Conservation (phyloP, 2,888 invertebrate species). For the Archips xylosteana region DNA sequence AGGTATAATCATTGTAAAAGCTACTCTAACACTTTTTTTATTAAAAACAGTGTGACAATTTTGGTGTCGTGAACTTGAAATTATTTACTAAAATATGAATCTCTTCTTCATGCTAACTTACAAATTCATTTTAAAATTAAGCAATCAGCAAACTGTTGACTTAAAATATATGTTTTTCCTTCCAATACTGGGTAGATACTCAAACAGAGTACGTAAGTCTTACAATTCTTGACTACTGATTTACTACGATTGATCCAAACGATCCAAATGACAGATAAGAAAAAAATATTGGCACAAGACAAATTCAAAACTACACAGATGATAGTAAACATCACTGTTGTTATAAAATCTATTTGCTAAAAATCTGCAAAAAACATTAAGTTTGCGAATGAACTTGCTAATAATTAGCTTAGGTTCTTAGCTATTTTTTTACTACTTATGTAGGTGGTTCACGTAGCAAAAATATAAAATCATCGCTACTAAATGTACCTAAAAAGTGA, state of each 20-base stretch:
- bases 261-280: slow-evolving; percentile 29
- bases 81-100: slow-evolving; percentile 20
- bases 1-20: slow-evolving; percentile 69
- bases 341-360: neutral
- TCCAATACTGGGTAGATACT: neutral
- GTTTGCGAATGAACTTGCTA: neutral
- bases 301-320: slow-evolving; percentile 56
- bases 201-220: neutral
- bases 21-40: slow-evolving; percentile 58
- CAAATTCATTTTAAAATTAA: slow-evolving; percentile 9
- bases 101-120: slow-evolving; percentile 18
- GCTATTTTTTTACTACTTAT: neutral
- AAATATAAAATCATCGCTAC: neutral
- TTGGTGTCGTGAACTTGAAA: slow-evolving; percentile 15
- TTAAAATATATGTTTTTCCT: neutral
- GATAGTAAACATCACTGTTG: neutral
- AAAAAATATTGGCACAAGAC: slow-evolving; percentile 72
- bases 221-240: neutral
- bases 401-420: neutral
- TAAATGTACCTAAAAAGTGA: neutral
- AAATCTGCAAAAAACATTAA: neutral
- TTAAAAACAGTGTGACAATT: slow-evolving; percentile 44
- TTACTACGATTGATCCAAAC: slow-evolving; percentile 13
- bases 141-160: slow-evolving; percentile 11
- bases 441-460: neutral